These are phyloP conservation scores for Ibidorhyncha struthersii DNA, from an alignment of 2,113 vertebrate genomes.

Conservation along the genomic window DNA sequence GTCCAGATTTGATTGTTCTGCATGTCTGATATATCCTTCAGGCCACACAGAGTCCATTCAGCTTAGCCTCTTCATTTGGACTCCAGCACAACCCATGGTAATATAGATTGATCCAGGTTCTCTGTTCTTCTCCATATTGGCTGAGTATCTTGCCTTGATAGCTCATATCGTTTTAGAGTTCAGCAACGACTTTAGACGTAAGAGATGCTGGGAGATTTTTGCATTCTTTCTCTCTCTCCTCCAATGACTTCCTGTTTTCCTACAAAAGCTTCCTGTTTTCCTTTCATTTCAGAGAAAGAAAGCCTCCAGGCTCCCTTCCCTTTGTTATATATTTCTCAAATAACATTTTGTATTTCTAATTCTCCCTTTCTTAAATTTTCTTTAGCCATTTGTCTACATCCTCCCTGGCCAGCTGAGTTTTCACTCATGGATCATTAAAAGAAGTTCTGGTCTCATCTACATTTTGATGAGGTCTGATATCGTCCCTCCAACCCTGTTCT, in stretches of 20 bases:
- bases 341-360: not conserved
- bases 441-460: not conserved
- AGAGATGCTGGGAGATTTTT: not conserved
- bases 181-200: not conserved
- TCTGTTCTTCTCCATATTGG: not conserved
- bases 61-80: not conserved
- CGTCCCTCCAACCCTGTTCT: not conserved
- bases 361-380: not conserved
- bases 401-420: not conserved
- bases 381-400: not conserved
- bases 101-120: not conserved
- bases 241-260: not conserved
- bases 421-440: not conserved
- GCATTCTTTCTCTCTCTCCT: not conserved
- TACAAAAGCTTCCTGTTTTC: not conserved
- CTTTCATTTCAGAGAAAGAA: not conserved
- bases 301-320: not conserved
- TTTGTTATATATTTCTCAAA: not conserved
- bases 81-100: not conserved
- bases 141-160: not conserved
- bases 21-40: not conserved
- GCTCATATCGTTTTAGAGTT: not conserved
- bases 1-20: not conserved
- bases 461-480: not conserved
- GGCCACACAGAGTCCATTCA: not conserved